Conservation (phyloP, 1,140 invertebrate genomes). For the Zophobas atratus region DNA sequence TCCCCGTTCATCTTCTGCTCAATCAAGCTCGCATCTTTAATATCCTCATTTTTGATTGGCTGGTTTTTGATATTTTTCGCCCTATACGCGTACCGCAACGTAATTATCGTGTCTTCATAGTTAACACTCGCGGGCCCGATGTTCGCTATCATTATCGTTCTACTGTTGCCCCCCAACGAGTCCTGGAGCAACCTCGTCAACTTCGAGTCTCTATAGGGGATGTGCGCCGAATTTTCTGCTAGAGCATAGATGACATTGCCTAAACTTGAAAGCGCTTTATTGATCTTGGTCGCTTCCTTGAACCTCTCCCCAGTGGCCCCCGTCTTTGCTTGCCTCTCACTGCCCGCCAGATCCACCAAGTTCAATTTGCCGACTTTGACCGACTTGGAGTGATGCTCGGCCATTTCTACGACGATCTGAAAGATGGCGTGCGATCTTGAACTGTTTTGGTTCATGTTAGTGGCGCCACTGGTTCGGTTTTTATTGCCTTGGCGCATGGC, state of each 20-base stretch:
- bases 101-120: constrained; percentile 95
- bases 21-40: constrained; percentile 69
- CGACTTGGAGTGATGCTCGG: constrained; percentile 79
- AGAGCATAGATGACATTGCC: constrained; percentile 96
- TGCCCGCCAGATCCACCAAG: constrained; percentile 84
- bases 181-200: constrained; percentile 93
- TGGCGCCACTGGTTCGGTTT: constrained; percentile 92
- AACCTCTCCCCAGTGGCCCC: constrained; percentile 91
- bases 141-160: constrained; percentile 97
- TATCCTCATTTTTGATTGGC: constrained; percentile 96
- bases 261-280: constrained; percentile 92
- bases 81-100: constrained; percentile 92
- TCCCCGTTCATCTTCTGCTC: constrained; percentile 62
- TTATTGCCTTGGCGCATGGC: constrained; percentile 92
- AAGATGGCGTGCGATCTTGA: constrained; percentile 99
- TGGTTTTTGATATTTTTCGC: constrained; percentile 97
- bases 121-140: constrained; percentile 96
- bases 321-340: constrained; percentile 94
- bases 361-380: constrained; percentile 82
- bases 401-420: constrained; percentile 97
- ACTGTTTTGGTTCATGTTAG: constrained; percentile 99
- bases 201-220: constrained; percentile 70
- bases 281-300: constrained; percentile 96
- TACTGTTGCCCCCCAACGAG: constrained; percentile 95
- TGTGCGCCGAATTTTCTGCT: constrained; percentile 89